Evolutionary conservation across 2,113 vertebrate genomes (phyloP).

Genomic region (Hydrochoerus hydrochaeris): DNA sequence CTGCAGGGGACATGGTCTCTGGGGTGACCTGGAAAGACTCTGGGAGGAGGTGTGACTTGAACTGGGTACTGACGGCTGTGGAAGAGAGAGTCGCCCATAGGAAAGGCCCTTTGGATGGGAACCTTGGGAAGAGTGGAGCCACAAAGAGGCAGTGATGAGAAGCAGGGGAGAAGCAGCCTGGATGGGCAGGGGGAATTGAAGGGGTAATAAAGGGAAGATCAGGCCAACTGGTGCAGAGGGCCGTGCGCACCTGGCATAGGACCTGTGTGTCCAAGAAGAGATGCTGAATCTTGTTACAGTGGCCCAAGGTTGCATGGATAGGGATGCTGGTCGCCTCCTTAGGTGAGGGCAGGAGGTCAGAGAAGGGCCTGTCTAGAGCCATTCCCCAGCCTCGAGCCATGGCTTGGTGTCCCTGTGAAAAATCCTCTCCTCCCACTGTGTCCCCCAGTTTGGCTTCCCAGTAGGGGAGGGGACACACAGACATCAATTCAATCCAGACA

Average conservation of each 20-base stretch:
- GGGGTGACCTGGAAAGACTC: not conserved
- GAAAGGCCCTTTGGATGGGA: not conserved
- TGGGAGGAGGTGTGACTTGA: not conserved
- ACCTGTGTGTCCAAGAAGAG: fast-evolving
- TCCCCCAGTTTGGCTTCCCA: not conserved
- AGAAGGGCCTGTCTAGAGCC: not conserved
- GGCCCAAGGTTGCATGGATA: not conserved
- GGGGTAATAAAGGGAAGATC: not conserved
- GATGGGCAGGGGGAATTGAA: not conserved
- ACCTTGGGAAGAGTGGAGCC: not conserved
- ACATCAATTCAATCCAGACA: conserved; percentile 1
- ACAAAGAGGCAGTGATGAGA: not conserved
- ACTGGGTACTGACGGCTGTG: not conserved
- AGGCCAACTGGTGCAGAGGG: not conserved
- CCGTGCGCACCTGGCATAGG: not conserved
- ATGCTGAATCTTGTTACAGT: not conserved
- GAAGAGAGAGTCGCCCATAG: too few relatives aligned
- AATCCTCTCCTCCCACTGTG: not conserved
- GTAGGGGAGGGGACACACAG: not conserved
- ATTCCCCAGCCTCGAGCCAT: not conserved
- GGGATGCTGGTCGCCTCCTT: too few relatives aligned
- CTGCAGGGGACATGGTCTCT: not conserved
- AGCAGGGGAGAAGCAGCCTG: not conserved
- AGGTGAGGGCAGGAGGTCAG: too few relatives aligned
- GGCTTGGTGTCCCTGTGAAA: not conserved